Conservation (phyloP, 2,797 vertebrate genomes). For the Apogon talboti region DNA sequence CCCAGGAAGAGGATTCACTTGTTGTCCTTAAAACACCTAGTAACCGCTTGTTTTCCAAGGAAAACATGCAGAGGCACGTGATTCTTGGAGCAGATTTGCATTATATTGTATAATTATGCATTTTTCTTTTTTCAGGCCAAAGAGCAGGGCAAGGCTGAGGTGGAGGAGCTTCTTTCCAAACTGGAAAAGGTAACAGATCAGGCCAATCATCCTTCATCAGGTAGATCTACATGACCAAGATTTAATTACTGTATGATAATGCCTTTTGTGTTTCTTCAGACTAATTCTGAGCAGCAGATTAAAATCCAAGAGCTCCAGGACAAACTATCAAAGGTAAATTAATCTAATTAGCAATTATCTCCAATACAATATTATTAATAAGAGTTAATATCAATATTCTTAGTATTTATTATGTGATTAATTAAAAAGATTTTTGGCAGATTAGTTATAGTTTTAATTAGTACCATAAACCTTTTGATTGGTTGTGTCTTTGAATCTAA, state of each 20-base stretch:
- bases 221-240: not conserved
- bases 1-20: not conserved
- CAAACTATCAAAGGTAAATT: conserved; percentile 92
- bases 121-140: conserved; percentile 87
- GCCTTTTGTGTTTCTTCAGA: conserved; percentile 77
- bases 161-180: conserved; percentile 93
- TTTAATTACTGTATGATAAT: not conserved
- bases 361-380: not conserved
- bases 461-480: not conserved
- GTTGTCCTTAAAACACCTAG: not conserved
- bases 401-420: not conserved
- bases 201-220: not conserved
- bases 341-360: not conserved
- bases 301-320: conserved; percentile 98
- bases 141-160: conserved; percentile 96
- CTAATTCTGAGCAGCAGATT: conserved; percentile 94
- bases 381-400: not conserved
- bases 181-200: conserved; percentile 91
- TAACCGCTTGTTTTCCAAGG: not conserved
- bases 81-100: not conserved
- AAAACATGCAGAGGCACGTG: too few species aligned
- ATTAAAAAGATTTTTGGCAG: not conserved
- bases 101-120: conserved; percentile 7
- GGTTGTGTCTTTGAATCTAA: not conserved
- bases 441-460: not conserved